phyloP scores from a whole-genome alignment of 2,797 vertebrate genomes.

The Pangasius larnaudii region DNA sequence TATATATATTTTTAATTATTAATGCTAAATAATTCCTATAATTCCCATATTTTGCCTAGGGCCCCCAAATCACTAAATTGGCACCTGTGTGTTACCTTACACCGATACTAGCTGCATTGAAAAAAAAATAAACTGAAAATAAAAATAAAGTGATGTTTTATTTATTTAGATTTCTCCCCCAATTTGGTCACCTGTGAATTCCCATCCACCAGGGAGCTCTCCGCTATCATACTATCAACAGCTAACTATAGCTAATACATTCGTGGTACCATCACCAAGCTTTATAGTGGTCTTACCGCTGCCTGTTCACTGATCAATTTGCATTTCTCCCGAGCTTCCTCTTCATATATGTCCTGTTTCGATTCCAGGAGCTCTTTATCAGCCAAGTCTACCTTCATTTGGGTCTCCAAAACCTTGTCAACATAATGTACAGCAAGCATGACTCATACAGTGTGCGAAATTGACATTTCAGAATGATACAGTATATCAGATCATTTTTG shows the following conservation, averaged over 20 bases:
- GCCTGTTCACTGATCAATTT: conserved; percentile 94
- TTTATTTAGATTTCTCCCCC: background rate
- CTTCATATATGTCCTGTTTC: conserved; percentile 90
- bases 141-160: background rate
- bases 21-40: no score
- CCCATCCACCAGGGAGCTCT: background rate
- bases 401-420: conserved; percentile 88
- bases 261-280: conserved; percentile 2
- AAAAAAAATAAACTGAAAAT: background rate
- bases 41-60: no score
- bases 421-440: conserved; percentile 59
- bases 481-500: background rate
- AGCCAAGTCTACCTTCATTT: conserved; percentile 96
- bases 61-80: no score
- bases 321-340: conserved; percentile 92
- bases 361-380: conserved; percentile 94
- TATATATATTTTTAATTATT: no score
- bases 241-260: background rate
- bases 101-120: background rate
- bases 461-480: background rate
- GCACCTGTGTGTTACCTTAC: background rate
- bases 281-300: conserved; percentile 80
- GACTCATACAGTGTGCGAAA: background rate
- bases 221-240: background rate
- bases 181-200: background rate